Evolutionary conservation across 2,113 vertebrate species (phyloP).

Genomic region (Podarcis muralis): DNA sequence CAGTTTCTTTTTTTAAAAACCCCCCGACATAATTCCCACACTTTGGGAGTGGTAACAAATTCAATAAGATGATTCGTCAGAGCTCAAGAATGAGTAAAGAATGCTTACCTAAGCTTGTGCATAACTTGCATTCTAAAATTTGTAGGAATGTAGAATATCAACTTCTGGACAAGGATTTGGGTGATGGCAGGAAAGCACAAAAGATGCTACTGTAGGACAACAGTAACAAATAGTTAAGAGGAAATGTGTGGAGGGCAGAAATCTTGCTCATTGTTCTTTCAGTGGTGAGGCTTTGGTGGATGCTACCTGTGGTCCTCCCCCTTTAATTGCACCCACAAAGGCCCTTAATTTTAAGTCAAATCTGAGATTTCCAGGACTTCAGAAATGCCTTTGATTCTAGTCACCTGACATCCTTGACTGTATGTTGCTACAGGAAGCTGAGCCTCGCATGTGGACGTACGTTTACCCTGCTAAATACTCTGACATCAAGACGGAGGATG

Average conservation of each 20-base stretch:
- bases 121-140: not conserved
- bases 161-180: not conserved
- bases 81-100: not conserved
- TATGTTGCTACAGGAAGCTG: slow-evolving; percentile 79
- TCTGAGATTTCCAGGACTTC: not conserved
- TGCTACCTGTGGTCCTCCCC: too few species aligned
- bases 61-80: not conserved
- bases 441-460: slow-evolving; percentile 88
- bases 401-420: not conserved
- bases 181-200: not conserved
- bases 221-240: too few species aligned
- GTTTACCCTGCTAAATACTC: slow-evolving; percentile 87
- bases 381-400: not conserved
- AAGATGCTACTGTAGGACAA: not conserved
- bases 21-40: not conserved
- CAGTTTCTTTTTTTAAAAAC: too few species aligned
- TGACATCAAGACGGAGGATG: slow-evolving; percentile 87
- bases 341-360: not conserved
- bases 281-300: too few species aligned
- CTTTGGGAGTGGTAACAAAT: not conserved
- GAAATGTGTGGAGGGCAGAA: too few species aligned
- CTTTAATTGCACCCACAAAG: not conserved
- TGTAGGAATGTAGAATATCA: not conserved
- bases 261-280: not conserved
- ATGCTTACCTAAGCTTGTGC: not conserved